A percentile compares a stretch with the other conserved stretches of the same genome.
phyloP scores from a whole-genome alignment of 2,888 invertebrate genomes.

The Agriotes lineatus region DNA sequence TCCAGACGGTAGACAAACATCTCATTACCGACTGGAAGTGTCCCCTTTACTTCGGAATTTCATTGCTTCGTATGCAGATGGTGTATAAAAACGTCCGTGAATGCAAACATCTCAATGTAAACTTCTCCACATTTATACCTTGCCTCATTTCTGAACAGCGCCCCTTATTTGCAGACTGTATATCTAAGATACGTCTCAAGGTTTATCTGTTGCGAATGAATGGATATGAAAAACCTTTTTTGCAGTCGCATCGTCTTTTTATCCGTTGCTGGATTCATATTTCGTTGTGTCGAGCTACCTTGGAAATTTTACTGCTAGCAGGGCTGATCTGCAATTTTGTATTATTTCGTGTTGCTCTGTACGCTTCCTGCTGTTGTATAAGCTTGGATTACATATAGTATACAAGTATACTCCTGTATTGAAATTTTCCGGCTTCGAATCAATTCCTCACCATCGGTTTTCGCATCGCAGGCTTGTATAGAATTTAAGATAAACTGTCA shows the following conservation, averaged over 20 bases:
- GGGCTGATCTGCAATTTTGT: conserved; percentile 16
- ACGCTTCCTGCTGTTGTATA: not conserved
- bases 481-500: too few relatives aligned
- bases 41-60: conserved; percentile 33
- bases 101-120: conserved; percentile 35
- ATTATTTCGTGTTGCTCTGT: not conserved
- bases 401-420: too few relatives aligned
- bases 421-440: too few relatives aligned
- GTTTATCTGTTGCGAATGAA: conserved; percentile 48
- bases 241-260: conserved; percentile 31
- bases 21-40: conserved; percentile 40
- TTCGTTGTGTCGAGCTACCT: conserved; percentile 29
- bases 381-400: too few relatives aligned
- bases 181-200: conserved; percentile 44
- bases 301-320: conserved; percentile 28
- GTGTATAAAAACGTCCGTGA: conserved; percentile 34
- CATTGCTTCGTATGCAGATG: conserved; percentile 34
- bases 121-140: conserved; percentile 38
- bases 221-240: conserved; percentile 45
- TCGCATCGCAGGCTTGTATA: too few relatives aligned
- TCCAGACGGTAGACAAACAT: conserved; percentile 42
- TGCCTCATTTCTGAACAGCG: conserved; percentile 36
- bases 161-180: conserved; percentile 37
- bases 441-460: too few relatives aligned
- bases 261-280: conserved; percentile 24